A percentile compares a stretch with the other conserved stretches of the same genome.
phyloP scores from a whole-genome alignment of 2,797 vertebrate species.

The Amblyopsis hoosieri region DNA sequence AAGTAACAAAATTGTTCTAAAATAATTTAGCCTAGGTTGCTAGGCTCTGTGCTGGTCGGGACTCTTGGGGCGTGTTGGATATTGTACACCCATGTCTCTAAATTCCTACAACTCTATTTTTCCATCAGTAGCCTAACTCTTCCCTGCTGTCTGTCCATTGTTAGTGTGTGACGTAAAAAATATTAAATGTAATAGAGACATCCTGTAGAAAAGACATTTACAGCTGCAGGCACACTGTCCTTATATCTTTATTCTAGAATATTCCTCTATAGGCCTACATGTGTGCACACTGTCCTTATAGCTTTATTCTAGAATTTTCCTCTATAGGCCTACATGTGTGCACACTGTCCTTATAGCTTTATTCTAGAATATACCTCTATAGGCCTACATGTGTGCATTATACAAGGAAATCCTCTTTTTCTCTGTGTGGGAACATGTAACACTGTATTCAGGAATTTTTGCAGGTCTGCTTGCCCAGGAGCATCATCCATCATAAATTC shows the following conservation, averaged over 20 bases:
- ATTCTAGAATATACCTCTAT: too few species aligned
- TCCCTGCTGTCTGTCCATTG: constrained; percentile 45
- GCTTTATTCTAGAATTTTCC: too few species aligned
- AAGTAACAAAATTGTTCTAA: constrained; percentile 47
- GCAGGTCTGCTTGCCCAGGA: constrained; percentile 15
- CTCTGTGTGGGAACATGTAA: background rate
- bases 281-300: background rate
- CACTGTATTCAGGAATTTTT: constrained; percentile 26
- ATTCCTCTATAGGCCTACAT: too few species aligned
- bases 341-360: too few species aligned
- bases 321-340: background rate
- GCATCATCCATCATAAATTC: constrained; percentile 33
- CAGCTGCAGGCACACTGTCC: constrained; percentile 19
- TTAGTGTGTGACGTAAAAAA: constrained; percentile 65
- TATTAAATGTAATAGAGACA: constrained; percentile 48
- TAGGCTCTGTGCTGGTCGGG: constrained; percentile 44
- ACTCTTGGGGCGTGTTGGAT: constrained; percentile 53
- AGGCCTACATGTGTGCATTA: too few species aligned
- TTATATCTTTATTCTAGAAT: too few species aligned
- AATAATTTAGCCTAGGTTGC: constrained; percentile 34
- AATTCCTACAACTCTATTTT: constrained; percentile 59
- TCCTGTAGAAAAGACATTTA: constrained; percentile 47
- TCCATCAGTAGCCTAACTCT: constrained; percentile 50
- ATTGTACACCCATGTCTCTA: constrained; percentile 59
- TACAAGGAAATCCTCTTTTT: background rate